Conservation (phyloP, 2,888 invertebrate genomes). For the Acanthoscelides obtectus region DNA sequence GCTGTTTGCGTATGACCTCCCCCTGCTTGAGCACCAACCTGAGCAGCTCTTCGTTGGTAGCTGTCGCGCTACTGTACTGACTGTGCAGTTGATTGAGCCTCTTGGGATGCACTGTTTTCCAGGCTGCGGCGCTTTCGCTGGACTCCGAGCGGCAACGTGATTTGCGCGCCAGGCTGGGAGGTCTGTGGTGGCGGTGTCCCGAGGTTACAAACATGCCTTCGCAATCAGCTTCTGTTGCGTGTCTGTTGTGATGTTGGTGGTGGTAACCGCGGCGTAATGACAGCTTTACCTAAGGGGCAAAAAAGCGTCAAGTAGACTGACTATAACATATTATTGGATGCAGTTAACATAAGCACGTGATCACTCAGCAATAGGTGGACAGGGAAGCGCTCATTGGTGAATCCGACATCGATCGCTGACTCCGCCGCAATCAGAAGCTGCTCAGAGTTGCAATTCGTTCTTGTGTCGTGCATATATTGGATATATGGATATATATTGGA, state of each 20-base stretch:
- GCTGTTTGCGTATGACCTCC: slow-evolving; percentile 52
- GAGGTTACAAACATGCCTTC: neutral
- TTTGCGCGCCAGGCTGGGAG: slow-evolving; percentile 34
- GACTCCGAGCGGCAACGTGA: slow-evolving; percentile 42
- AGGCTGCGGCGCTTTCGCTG: slow-evolving; percentile 41
- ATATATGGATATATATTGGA: too few relatives aligned
- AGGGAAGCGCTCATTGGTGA: too few relatives aligned
- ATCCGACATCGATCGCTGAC: too few relatives aligned
- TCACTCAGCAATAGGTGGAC: too few relatives aligned
- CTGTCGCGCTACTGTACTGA: slow-evolving; percentile 42
- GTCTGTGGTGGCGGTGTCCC: slow-evolving; percentile 32
- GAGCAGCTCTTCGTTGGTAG: slow-evolving; percentile 45
- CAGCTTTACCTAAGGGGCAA: slow-evolving; percentile 42
- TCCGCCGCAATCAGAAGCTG: too few relatives aligned
- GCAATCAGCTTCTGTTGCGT: neutral
- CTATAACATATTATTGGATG: too few relatives aligned
- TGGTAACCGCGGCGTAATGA: slow-evolving; percentile 43
- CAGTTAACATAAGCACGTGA: too few relatives aligned
- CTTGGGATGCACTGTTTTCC: slow-evolving; percentile 48
- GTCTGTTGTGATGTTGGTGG: neutral
- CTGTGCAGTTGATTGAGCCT: slow-evolving; percentile 43
- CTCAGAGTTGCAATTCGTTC: too few relatives aligned
- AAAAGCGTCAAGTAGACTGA: neutral
- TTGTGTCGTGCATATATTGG: too few relatives aligned
- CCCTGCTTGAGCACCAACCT: slow-evolving; percentile 58